Base-by-base conservation (phyloP, 1,140 invertebrate genomes). In the Pseudomyrmex concolor region DNA sequence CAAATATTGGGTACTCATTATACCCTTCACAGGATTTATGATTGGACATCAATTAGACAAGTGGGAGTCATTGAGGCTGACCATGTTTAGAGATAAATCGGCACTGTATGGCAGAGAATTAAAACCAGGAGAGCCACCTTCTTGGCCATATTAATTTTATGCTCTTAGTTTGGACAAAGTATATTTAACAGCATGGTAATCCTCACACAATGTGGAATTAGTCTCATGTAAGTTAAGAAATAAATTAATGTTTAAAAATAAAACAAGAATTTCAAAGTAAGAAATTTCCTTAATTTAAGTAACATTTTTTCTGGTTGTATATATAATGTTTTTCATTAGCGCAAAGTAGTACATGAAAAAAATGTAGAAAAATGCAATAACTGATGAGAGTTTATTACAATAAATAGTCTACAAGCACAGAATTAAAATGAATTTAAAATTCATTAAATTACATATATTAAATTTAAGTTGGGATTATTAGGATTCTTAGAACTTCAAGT, bases 61-160 rank as follows among this genome's bases (percentile, higher is more conserved):
- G 4, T 93, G 95, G 80, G 97, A 97, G 94, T 96, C 96, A 10
- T 92, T 96, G 55, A 95, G 97, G 57, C 96, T 97, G 95, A 95
- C 95, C 0, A 92, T 92, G 50, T 98, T 96, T 91, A 95, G 97
- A 82, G 97, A 98, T 89, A 97, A 97, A 92, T 97, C 96, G 90
- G 95, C 95, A 34, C 92, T 98, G 5, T 98, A 96, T 92, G 97
- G 96, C 15, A 95, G 96, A 78, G 93, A 92, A 64, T 92, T 96
- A 0, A 95, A 95, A 86, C 95, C 96, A 84, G 96, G 96, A 10
- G 95, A 96, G 87, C 90, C 93, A 84, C 97, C 97, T 77, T 96
- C 96, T 51, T 97, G 97, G 97, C 96, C 89, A 54, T 87, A 88
- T 45, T 74, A 55, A 60, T 50, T 25, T 1, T 17, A 5, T n/a